Percentiles rank a stretch among this genome's conserved stretches.
phyloP scores from a whole-genome alignment of 2,888 invertebrate genomes.

The Caradrina clavipalpis region DNA sequence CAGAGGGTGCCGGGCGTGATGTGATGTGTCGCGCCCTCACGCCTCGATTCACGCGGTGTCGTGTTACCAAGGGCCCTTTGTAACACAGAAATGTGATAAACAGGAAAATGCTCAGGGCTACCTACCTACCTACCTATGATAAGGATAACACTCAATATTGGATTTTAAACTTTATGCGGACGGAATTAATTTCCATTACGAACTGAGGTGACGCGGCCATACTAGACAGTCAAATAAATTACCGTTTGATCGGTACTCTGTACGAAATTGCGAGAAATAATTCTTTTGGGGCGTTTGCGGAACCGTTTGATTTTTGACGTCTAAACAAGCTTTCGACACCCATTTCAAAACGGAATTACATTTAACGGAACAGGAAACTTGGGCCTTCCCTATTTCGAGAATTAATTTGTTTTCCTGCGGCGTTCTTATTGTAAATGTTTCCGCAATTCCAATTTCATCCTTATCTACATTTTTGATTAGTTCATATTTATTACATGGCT shows the following conservation, averaged over 20 bases:
- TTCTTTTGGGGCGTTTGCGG: constrained; percentile 30
- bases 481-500: constrained; percentile 40
- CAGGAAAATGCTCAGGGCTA: constrained; percentile 76
- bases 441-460: constrained; percentile 47
- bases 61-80: constrained; percentile 71
- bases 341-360: constrained; percentile 54
- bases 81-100: constrained; percentile 73
- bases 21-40: constrained; percentile 71
- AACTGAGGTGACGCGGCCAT: constrained; percentile 58
- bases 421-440: constrained; percentile 56
- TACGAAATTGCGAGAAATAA: constrained; percentile 51
- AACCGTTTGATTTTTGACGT: constrained; percentile 58
- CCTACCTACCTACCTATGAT: constrained; percentile 22
- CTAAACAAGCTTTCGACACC: constrained; percentile 49
- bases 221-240: constrained; percentile 65
- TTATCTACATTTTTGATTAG: constrained; percentile 55
- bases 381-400: constrained; percentile 54
- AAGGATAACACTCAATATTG: constrained; percentile 40
- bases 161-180: constrained; percentile 47
- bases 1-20: constrained; percentile 66
- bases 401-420: constrained; percentile 62
- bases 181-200: constrained; percentile 54
- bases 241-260: constrained; percentile 28
- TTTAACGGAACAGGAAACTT: constrained; percentile 50
- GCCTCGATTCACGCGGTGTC: constrained; percentile 75